Base-by-base conservation (phyloP, 2,797 vertebrate genomes). In the Martes flavigula region DNA sequence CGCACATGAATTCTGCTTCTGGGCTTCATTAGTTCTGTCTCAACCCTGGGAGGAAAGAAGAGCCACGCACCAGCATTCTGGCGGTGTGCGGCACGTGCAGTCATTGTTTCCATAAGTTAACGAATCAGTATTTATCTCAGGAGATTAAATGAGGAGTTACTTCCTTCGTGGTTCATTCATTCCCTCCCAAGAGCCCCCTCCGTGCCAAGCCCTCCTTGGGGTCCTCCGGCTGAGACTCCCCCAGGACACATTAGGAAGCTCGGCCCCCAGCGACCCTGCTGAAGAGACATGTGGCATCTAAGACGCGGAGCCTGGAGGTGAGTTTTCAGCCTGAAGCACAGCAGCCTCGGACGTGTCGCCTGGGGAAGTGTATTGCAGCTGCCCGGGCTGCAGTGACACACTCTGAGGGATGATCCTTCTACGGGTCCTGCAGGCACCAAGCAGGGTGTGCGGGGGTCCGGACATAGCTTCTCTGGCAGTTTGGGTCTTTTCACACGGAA, bases 401-500 rank as follows among this genome's bases (percentile, higher is more conserved):
- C 58, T 17, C 32, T n/a, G 73, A 58, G 30, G 51, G 23, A 35
- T 0, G 5, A n/a, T 48, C 18, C 35, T 66, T 51, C 40, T 4
- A 0, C 43, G 18, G 12, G n/a, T 27, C n/a, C 60, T 51, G 0
- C 25, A 38, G 23, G 62, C 20, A 15, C 23, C 6, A 10, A 43
- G 13, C 11, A 3, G 54, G 13, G 38, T 20, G 12, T 4, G 1
- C 0, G 0, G n/a, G 51, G 1, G 40, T 54, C 23, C 12, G 13
- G 8, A 15, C 1, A 21, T 10, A 4, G 43, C 14, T 68, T 35
- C 56, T 43, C 40, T 21, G 1, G 11, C 46, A 56, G 46, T 25
- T 35, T 38, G 46, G 21, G 32, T 70, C 10, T 86, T n/a, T 62
- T 20, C 89, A 18, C 2, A 0, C 2, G 14, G 54, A 25, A 40